Base-by-base conservation (phyloP, 2,888 invertebrate genomes). In the Pachymerium ferrugineum region DNA sequence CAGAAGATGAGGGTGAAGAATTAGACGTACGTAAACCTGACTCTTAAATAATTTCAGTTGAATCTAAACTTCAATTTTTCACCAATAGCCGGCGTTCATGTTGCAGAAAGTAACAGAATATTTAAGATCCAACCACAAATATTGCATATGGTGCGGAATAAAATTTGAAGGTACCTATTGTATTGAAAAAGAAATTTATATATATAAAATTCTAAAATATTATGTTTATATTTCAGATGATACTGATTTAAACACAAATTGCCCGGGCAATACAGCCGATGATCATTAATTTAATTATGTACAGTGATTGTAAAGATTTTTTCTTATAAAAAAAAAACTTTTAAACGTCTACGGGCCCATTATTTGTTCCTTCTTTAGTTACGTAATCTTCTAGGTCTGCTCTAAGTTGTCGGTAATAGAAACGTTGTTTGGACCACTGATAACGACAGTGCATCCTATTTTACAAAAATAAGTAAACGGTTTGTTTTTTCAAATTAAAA, bases 91-190 rank as follows among this genome's bases (percentile, higher is more conserved):
- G 1, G 79, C 79, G 38, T 89, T 89, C 78, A 87, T 88, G 80
- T 80, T 91, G 35, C 85, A 87, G 77, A 84, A 87, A 76, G 78
- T 91, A 3, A 86, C 87, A 0, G 81, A 83, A 30, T 91, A 93
- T 81, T 82, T 93, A 73, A 85, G 92, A 74, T 85, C 84, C n/a
- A 87, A 85, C 38, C 88, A 92, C 81, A 85, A 85, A 74, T 93
- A 91, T 81, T 93, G 93, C 80, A 86, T 90, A 72, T 93, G 91
- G 89, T 93, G 93, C 84, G 90, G 89, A 12, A 86, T 87, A 4
- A 86, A 86, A 70, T 91, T 87, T 81, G 85, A 87, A 75, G 87
- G 88, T 82, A 82, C n/a, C n/a, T n/a, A n/a, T n/a, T n/a, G n/a
- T n/a, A n/a, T n/a, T n/a, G n/a, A n/a, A n/a, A n/a, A n/a, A n/a